Evolutionary conservation across 2,888 invertebrate species (phyloP).

Genomic region (Idaea dimidiata): DNA sequence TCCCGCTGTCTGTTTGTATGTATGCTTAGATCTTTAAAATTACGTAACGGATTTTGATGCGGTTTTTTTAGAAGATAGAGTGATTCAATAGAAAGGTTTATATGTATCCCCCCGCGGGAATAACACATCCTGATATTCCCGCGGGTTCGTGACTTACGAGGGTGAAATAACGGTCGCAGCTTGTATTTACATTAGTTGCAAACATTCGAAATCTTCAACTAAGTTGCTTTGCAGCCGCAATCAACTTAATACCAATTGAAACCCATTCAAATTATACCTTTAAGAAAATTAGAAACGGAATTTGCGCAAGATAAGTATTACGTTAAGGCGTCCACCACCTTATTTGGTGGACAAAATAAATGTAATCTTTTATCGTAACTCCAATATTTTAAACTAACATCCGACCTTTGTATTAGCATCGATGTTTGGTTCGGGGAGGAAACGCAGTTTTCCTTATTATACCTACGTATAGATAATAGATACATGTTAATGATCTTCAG

Average conservation of each 20-base stretch:
- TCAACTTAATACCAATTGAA: neutral
- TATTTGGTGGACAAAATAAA: slow-evolving; percentile 27
- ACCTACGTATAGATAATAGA: slow-evolving; percentile 1
- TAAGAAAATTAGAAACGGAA: neutral
- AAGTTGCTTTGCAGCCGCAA: neutral
- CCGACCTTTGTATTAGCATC: slow-evolving; percentile 38
- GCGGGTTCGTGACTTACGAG: too few species aligned
- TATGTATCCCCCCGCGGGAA: too few species aligned
- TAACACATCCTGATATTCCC: too few species aligned
- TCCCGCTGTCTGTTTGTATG: too few species aligned
- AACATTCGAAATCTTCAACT: neutral
- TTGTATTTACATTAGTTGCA: neutral
- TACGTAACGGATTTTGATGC: too few species aligned
- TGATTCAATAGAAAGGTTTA: too few species aligned
- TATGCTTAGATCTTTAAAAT: too few species aligned
- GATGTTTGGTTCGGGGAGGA: slow-evolving; percentile 37
- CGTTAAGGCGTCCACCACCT: slow-evolving; percentile 6
- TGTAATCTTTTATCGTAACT: slow-evolving; percentile 27
- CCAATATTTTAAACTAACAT: slow-evolving; percentile 65
- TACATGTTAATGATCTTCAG: slow-evolving; percentile 6
- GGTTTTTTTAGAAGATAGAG: too few species aligned
- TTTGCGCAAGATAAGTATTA: neutral
- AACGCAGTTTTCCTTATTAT: slow-evolving; percentile 49
- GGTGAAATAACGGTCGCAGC: too few species aligned
- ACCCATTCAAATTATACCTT: neutral